phyloP scores from a whole-genome alignment of 2,797 vertebrate species.

The Momotus momota region DNA sequence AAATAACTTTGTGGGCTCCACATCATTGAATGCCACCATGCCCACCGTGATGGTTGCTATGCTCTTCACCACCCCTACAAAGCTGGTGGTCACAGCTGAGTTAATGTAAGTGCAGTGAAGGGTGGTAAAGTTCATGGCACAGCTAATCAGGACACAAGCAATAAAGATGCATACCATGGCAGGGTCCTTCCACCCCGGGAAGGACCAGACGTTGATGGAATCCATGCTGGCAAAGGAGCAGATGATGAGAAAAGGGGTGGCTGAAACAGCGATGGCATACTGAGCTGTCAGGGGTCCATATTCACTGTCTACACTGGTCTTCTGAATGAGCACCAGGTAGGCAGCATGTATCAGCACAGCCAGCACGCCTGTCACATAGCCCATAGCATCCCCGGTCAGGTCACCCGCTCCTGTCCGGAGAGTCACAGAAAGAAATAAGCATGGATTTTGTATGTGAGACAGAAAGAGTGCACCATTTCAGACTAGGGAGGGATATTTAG shows the following conservation, averaged over 20 bases:
- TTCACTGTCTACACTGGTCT: constrained; percentile 89
- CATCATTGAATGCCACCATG: constrained; percentile 95
- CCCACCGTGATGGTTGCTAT: constrained; percentile 97
- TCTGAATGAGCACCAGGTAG: constrained; percentile 97
- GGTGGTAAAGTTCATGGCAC: constrained; percentile 99
- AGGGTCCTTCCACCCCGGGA: constrained; percentile 91
- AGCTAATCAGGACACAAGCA: constrained; percentile 90
- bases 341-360: constrained; percentile 94
- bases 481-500: background rate
- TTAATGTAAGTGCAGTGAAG: constrained; percentile 98
- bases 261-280: constrained; percentile 92
- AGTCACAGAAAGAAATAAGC: constrained; percentile 18
- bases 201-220: constrained; percentile 91
- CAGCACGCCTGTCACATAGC: constrained; percentile 92
- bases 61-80: constrained; percentile 98
- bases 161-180: constrained; percentile 88
- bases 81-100: constrained; percentile 98
- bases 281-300: constrained; percentile 94
- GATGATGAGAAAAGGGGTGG: constrained; percentile 86
- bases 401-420: constrained; percentile 90
- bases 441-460: background rate
- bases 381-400: constrained; percentile 92
- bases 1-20: constrained; percentile 91
- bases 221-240: constrained; percentile 93
- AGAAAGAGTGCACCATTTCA: background rate